phyloP scores from a whole-genome alignment of 2,888 invertebrate genomes.

The Coelinius sp. region DNA sequence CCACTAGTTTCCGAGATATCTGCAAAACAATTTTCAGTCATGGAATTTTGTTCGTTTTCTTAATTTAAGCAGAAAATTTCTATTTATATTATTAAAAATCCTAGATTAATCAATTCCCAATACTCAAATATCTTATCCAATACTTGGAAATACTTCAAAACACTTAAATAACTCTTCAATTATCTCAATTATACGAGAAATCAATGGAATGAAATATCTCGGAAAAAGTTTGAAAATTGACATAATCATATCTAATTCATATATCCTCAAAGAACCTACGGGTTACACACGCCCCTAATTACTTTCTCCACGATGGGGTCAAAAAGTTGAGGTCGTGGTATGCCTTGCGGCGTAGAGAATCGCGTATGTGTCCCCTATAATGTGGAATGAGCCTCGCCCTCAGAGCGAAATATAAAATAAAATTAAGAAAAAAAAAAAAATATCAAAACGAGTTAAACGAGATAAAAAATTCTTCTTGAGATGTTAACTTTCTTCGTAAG shows the following conservation, averaged over 20 bases:
- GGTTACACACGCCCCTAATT: conserved; percentile 29
- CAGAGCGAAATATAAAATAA: conserved; percentile 17
- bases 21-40: too few relatives aligned
- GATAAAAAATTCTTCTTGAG: background rate
- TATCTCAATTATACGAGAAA: background rate
- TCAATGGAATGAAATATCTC: background rate
- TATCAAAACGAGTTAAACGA: conserved; percentile 2
- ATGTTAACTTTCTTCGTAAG: background rate
- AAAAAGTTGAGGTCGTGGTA: conserved; percentile 30
- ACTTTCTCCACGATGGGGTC: conserved; percentile 37
- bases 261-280: background rate
- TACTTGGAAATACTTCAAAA: background rate
- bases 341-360: conserved; percentile 29
- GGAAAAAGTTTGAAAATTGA: background rate
- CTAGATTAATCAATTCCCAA: too few relatives aligned
- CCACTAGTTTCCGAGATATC: too few relatives aligned
- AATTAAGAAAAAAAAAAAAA: conserved; percentile 4
- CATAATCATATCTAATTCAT: conserved; percentile 22
- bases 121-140: background rate
- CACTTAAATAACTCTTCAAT: background rate
- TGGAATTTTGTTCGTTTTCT: too few relatives aligned
- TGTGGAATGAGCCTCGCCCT: conserved; percentile 26
- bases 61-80: too few relatives aligned
- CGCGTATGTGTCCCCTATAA: conserved; percentile 18
- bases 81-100: too few relatives aligned